These are phyloP conservation scores for Sorex fumeus DNA, from an alignment of 2,113 vertebrate genomes.

Conservation along the genomic window DNA sequence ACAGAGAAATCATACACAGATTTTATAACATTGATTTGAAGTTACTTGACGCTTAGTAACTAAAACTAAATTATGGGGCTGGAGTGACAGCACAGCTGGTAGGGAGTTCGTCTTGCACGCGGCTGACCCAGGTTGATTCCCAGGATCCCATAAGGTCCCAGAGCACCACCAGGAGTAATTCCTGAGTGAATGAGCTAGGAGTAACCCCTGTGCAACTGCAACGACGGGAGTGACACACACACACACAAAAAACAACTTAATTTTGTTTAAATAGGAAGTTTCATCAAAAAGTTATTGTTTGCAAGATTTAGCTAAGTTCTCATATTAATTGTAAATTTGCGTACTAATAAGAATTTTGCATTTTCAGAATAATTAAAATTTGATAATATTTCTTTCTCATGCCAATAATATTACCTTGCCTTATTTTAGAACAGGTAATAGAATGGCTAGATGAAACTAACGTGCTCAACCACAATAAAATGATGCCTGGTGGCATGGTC, in stretches of 20 bases:
- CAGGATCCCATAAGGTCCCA: too few species aligned
- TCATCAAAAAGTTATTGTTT: neutral
- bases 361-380: neutral
- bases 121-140: too few species aligned
- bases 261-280: neutral
- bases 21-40: neutral
- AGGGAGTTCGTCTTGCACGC: too few species aligned
- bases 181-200: too few species aligned
- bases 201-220: too few species aligned
- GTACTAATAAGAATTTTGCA: conserved; percentile 16
- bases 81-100: too few species aligned
- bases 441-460: too few species aligned
- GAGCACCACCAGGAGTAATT: too few species aligned
- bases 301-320: neutral
- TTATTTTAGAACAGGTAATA: neutral
- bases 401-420: neutral
- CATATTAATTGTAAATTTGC: neutral
- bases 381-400: neutral
- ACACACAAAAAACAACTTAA: too few species aligned
- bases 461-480: too few species aligned
- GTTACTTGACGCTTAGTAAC: neutral
- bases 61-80: neutral
- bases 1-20: neutral
- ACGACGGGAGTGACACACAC: too few species aligned
- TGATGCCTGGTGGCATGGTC: too few species aligned